Conservation (phyloP, 2,888 invertebrate species). For the Archips xylosteana region DNA sequence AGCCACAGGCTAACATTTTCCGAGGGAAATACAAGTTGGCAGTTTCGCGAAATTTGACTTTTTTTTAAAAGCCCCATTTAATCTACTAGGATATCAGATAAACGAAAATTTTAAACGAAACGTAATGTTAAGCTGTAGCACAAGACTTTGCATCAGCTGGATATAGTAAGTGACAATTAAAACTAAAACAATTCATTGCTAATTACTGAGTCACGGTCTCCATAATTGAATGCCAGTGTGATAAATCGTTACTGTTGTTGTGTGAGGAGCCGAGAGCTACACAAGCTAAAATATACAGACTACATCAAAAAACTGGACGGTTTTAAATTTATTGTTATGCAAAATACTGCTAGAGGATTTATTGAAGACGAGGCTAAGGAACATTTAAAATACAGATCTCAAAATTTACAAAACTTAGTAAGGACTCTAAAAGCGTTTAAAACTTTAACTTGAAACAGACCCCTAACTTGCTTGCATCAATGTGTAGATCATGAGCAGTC, state of each 20-base stretch:
- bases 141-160: not conserved
- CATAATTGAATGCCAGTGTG: conserved; percentile 30
- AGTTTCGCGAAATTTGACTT: no score
- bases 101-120: no score
- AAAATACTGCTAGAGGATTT: conserved; percentile 1
- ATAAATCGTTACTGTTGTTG: conserved; percentile 27
- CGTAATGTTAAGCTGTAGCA: not conserved
- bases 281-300: not conserved
- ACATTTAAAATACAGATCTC: not conserved
- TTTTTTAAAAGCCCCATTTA: not conserved
- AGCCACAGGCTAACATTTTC: not conserved
- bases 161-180: conserved; percentile 9
- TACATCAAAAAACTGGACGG: not conserved
- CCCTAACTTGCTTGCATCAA: not conserved
- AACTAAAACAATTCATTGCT: conserved; percentile 33
- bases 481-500: not conserved
- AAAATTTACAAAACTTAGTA: not conserved
- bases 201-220: conserved; percentile 34
- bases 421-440: not conserved
- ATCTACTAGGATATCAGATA: no score
- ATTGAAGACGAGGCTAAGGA: not conserved
- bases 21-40: not conserved
- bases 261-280: not conserved
- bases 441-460: not conserved
- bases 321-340: conserved; percentile 2